phyloP scores from a whole-genome alignment of 2,797 vertebrate genomes.

The Myoxocephalus aenaeus region DNA sequence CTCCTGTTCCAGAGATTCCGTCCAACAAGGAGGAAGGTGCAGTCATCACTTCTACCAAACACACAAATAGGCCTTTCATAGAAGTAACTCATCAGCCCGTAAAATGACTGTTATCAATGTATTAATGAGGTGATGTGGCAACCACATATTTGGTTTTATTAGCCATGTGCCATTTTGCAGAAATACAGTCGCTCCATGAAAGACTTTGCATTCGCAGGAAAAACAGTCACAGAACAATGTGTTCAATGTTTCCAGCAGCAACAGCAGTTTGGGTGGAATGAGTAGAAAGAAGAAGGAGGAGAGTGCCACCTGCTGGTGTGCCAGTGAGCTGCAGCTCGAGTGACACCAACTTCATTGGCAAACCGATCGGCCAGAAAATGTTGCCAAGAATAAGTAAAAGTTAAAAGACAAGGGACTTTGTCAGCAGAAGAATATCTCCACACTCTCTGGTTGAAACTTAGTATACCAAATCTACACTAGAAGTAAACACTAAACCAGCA shows the following conservation, averaged over 20 bases:
- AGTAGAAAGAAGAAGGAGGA: not conserved
- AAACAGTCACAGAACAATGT: not conserved
- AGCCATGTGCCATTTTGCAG: not conserved
- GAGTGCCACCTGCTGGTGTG: slow-evolving; percentile 47
- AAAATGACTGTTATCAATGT: not conserved
- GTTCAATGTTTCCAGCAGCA: slow-evolving; percentile 14
- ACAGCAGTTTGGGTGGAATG: slow-evolving; percentile 1
- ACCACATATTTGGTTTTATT: slow-evolving; percentile 5
- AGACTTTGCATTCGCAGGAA: not conserved
- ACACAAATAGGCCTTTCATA: slow-evolving; percentile 1
- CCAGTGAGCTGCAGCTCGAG: slow-evolving; percentile 15
- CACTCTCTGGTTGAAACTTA: no score
- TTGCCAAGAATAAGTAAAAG: not conserved
- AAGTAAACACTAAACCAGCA: not conserved
- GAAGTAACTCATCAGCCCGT: slow-evolving; percentile 1
- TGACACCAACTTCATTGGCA: not conserved
- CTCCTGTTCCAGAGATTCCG: slow-evolving; percentile 35
- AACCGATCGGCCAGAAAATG: slow-evolving; percentile 2
- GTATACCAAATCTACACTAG: not conserved
- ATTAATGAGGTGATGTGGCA: not conserved
- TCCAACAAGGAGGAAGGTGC: slow-evolving; percentile 78
- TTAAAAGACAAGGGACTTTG: not conserved
- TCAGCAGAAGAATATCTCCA: not conserved
- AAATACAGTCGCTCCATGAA: not conserved
- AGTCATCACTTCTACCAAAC: slow-evolving; percentile 23